Evolutionary conservation across 2,797 vertebrate genomes (phyloP), one percentile per base, ranked within the genome.

Genomic region (Oreochromis mossambicus): DNA sequence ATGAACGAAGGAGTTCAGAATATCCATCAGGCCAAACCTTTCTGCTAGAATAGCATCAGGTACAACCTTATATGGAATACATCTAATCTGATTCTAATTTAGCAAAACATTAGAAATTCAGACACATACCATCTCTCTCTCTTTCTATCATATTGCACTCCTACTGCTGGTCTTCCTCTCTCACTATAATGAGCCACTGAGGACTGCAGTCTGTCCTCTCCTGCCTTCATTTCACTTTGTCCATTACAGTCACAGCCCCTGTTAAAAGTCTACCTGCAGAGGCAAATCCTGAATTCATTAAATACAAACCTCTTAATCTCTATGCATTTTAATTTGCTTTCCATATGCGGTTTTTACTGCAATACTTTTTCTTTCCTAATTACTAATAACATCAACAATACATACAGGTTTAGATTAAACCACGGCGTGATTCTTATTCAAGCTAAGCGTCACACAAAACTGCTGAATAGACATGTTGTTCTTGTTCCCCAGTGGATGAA

Each of bases 1-100:
- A 87, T 91, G 81, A 91, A 87, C 56, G 77, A 83, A 90, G 88
- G 81, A 85, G 87, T 87, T 85, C 63, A 26, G 84, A 88, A 29
- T 29, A 29, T 87, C 73, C 83, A 86, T 88, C 88, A 83, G 73
- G 73, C n/a, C 77, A 79, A 86, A 87, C 80, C 73, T 80, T 29
- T 68, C 84, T 83, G 80, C 79, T 38, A 38, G 70, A 83, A 85
- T 80, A 61, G 77, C 24, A 90, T 83, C 63, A 5, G 80, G 79
- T 77, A 6, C 82, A 78, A 77, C 50, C 81, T 46, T 56, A 84
- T 48, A 77, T 55, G 61, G 78, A 87, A 87, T 43, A 32, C 84
- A 29, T 83, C 48, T 54, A 48, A 32, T 85, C 50, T 50, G 68
- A 51, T n/a, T 17, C 19, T 34, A 26, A 77, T 46, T 55, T 82